A percentile compares a stretch with the other conserved stretches of the same genome.
Conservation (phyloP, 2,888 invertebrate species). For the Drosophila pegasa region DNA sequence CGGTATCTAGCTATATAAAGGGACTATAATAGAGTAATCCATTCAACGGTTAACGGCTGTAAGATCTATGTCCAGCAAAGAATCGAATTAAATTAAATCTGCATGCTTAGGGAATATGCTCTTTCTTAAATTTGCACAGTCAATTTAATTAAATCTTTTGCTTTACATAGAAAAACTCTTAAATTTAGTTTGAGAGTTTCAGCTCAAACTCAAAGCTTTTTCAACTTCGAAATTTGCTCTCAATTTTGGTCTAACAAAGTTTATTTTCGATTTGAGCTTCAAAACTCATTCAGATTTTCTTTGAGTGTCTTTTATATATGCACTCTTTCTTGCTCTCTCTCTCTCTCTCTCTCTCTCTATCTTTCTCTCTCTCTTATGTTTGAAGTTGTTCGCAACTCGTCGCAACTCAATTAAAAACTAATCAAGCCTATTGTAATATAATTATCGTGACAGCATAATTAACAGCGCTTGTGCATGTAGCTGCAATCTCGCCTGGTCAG, state of each 20-base stretch:
- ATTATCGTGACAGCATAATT: constrained; percentile 80
- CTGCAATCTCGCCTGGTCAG: constrained; percentile 2
- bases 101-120: too few species aligned
- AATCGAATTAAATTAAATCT: too few species aligned
- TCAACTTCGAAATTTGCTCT: background rate
- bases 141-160: too few species aligned
- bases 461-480: constrained; percentile 58
- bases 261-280: background rate
- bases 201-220: background rate
- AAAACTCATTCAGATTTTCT: constrained; percentile 5
- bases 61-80: too few species aligned
- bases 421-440: constrained; percentile 82
- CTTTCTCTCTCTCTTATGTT: constrained; percentile 4
- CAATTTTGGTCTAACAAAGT: background rate
- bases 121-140: too few species aligned
- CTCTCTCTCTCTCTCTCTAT: background rate
- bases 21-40: too few species aligned
- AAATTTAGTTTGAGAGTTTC: background rate
- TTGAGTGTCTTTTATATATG: constrained; percentile 4
- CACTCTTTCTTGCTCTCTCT: background rate
- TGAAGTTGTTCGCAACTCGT: constrained; percentile 48
- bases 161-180: background rate
- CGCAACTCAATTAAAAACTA: constrained; percentile 80
- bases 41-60: too few species aligned
- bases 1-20: too few species aligned